A percentile compares a stretch with the other conserved stretches of the same genome.
Conservation (phyloP, 2,113 vertebrate genomes). For the Crotalus tigris region DNA sequence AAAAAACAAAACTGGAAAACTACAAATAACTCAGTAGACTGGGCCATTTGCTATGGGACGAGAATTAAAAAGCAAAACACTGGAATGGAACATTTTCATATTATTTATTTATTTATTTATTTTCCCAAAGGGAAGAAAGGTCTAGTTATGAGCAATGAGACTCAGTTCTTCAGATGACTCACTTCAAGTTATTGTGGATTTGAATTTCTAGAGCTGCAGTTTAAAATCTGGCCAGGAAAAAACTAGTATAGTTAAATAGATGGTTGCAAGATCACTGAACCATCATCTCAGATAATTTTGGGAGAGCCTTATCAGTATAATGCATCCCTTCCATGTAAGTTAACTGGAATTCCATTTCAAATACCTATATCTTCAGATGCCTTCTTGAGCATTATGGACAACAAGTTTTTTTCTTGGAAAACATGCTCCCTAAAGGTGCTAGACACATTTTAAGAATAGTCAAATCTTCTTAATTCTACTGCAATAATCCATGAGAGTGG, state of each 20-base stretch:
- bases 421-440: background rate
- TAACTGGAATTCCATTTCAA: background rate
- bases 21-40: background rate
- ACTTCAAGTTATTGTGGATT: background rate
- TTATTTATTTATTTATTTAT: background rate
- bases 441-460: background rate
- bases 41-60: constrained; percentile 21
- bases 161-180: background rate
- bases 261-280: accelerated
- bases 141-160: constrained; percentile 1
- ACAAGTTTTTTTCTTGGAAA: background rate
- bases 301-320: background rate
- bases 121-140: constrained; percentile 1
- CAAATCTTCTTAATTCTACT: background rate
- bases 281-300: background rate
- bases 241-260: background rate
- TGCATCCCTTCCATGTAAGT: background rate
- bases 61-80: background rate
- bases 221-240: constrained; percentile 20
- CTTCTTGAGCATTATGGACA: background rate
- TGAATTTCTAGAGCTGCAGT: constrained; percentile 18
- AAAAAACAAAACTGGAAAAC: constrained; percentile 8
- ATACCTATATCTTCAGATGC: background rate
- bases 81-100: constrained; percentile 41
- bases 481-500: background rate